Evolutionary conservation across 2,888 invertebrate species (phyloP), one percentile per base, ranked within the genome.

Genomic region (Leucophenga montana): DNA sequence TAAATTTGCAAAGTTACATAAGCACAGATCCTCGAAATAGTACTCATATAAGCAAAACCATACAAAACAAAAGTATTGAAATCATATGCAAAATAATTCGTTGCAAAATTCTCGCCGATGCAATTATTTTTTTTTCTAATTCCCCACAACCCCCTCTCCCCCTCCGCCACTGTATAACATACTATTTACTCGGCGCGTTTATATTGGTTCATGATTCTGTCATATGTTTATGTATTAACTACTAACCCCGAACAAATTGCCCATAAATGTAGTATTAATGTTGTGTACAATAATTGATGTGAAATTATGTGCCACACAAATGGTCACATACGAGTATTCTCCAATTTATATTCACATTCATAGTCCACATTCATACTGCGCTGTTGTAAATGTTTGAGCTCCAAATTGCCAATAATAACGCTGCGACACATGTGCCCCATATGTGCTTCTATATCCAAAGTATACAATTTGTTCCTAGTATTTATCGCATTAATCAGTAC

Each of bases 401-500:
- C 1, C 46, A 46, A 14, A 46, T 46, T 13, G 46, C 46, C n/a
- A 46, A 46, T 46, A 46, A 3, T 14, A 13, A 46, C 46, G 46
- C 3, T 4, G 46, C 46, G n/a, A 46, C 27, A 27, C 27, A 27
- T 27, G 27, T 27, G 27, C 27, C 27, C 27, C 27, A 27, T 27
- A 27, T 27, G 27, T 27, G 4, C 4, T 27, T 27, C 4, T 27
- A 27, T 27, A 27, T 27, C 27, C 27, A 27, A 3, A 3, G 27
- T 27, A 27, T 4, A 27, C 27, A 27, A 16, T 54, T 5, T 54
- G 54, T 16, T 16, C 6, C 20, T 16, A 3, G 8, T 13, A n/a
- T 18, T 18, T 18, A 54, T 11, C n/a, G 31, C 57, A 57, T 57
- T 57, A 57, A 57, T 57, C 57, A 14, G 14, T n/a, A 57, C 57